Conservation (phyloP, 1,140 invertebrate genomes). For the Leguminivora glycinivorella region DNA sequence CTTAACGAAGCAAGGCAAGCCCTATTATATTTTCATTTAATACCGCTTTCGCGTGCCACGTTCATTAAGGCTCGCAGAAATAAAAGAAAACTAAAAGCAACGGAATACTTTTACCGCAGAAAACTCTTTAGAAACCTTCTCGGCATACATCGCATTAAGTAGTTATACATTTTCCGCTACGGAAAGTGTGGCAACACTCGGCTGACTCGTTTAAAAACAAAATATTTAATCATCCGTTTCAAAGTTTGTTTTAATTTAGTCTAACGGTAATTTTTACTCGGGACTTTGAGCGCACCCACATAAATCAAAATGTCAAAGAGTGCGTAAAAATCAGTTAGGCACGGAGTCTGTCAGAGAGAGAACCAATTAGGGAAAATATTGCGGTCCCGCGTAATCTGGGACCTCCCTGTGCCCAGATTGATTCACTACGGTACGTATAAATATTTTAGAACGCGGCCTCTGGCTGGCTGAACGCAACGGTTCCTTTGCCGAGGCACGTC, state of each 20-base stretch:
- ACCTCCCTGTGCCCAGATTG: slow-evolving; percentile 35
- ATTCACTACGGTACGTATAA: slow-evolving; percentile 36
- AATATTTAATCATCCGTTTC: background rate
- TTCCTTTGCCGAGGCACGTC: slow-evolving; percentile 33
- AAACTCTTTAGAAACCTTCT: slow-evolving; percentile 9
- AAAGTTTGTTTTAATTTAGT: slow-evolving; percentile 13
- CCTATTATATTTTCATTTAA: slow-evolving; percentile 29
- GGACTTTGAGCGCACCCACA: slow-evolving; percentile 28
- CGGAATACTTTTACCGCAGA: background rate
- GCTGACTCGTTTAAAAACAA: slow-evolving; percentile 17
- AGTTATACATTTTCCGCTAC: slow-evolving; percentile 7
- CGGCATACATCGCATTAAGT: slow-evolving; percentile 16
- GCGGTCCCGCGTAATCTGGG: slow-evolving; percentile 38
- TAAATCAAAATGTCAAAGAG: slow-evolving; percentile 29
- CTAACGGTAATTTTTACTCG: background rate
- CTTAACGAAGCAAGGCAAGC: slow-evolving; percentile 22
- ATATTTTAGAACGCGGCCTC: slow-evolving; percentile 33
- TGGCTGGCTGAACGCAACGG: slow-evolving; percentile 27
- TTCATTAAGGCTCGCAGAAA: slow-evolving; percentile 22
- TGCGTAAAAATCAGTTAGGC: slow-evolving; percentile 28
- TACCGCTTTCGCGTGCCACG: slow-evolving; percentile 24
- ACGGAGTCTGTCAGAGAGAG: slow-evolving; percentile 32
- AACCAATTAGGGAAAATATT: slow-evolving; percentile 42
- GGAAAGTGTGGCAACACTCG: background rate
- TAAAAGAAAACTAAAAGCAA: slow-evolving; percentile 26